Evolutionary conservation across 2,888 invertebrate species (phyloP).

Genomic region (Trissolcus japonicus): DNA sequence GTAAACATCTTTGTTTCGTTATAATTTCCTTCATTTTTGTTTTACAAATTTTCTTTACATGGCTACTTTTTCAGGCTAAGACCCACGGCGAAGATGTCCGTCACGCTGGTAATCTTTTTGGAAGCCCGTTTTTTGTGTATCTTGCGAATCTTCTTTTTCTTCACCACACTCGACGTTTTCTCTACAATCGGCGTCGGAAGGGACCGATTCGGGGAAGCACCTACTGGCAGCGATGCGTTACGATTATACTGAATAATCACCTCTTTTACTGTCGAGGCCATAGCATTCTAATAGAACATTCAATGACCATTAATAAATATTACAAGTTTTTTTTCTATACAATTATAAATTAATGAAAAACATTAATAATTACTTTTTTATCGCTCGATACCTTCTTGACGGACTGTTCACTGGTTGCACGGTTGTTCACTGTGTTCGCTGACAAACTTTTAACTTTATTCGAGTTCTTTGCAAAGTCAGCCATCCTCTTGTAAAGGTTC

Average conservation of each 20-base stretch:
- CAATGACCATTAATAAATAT: conserved; percentile 8
- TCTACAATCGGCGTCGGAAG: conserved; percentile 54
- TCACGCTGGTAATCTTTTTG: conserved; percentile 61
- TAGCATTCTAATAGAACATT: conserved; percentile 61
- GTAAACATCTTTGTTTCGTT: conserved; percentile 17
- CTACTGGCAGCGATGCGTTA: conserved; percentile 55
- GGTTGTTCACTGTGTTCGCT: too few relatives aligned
- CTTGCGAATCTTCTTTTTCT: conserved; percentile 60
- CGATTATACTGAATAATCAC: conserved; percentile 68
- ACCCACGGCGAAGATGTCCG: conserved; percentile 70
- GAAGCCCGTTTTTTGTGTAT: conserved; percentile 61
- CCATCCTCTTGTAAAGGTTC: conserved; percentile 37
- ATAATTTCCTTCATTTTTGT: too few relatives aligned
- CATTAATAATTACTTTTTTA: conserved; percentile 42
- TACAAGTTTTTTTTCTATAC: not conserved
- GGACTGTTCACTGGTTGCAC: conserved; percentile 8
- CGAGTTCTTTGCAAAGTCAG: conserved; percentile 29
- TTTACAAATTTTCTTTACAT: not conserved
- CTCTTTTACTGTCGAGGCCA: conserved; percentile 62
- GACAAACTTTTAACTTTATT: conserved; percentile 18
- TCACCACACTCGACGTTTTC: conserved; percentile 45
- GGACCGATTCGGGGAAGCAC: conserved; percentile 56
- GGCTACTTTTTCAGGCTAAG: conserved; percentile 63
- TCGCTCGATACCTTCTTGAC: conserved; percentile 26
- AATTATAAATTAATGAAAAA: conserved; percentile 8